phyloP scores from a whole-genome alignment of 2,113 vertebrate species.

The Neodon shergylaensis region DNA sequence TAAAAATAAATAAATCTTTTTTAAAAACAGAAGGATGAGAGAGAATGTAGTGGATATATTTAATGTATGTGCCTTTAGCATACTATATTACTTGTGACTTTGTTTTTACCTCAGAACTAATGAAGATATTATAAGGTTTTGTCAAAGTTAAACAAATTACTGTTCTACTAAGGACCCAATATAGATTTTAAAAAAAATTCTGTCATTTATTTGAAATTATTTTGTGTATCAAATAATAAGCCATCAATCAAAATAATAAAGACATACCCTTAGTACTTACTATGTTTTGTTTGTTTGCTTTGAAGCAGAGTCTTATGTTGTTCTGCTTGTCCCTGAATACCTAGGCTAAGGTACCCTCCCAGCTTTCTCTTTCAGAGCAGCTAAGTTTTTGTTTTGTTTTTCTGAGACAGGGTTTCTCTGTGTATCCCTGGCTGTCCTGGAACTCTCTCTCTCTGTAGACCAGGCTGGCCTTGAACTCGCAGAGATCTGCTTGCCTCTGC shows the following conservation, averaged over 20 bases:
- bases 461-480: neutral
- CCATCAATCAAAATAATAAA: slow-evolving; percentile 12
- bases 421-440: neutral
- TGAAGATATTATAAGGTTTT: slow-evolving; percentile 48
- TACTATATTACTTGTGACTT: neutral
- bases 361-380: neutral
- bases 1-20: no score
- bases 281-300: neutral
- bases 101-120: neutral
- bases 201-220: slow-evolving; percentile 9
- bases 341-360: neutral
- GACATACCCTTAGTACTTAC: neutral
- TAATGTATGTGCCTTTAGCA: neutral
- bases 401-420: neutral
- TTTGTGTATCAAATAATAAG: slow-evolving; percentile 10
- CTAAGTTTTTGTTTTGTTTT: neutral
- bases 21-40: no score
- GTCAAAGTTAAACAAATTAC: neutral
- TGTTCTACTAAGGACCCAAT: neutral
- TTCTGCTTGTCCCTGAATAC: neutral
- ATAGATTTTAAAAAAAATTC: neutral
- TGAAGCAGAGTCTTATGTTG: neutral
- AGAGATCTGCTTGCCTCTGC: neutral
- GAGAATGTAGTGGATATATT: neutral
- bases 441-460: neutral